These are phyloP conservation scores for Otocyon megalotis DNA, from an alignment of 2,113 vertebrate genomes.

Conservation along the genomic window DNA sequence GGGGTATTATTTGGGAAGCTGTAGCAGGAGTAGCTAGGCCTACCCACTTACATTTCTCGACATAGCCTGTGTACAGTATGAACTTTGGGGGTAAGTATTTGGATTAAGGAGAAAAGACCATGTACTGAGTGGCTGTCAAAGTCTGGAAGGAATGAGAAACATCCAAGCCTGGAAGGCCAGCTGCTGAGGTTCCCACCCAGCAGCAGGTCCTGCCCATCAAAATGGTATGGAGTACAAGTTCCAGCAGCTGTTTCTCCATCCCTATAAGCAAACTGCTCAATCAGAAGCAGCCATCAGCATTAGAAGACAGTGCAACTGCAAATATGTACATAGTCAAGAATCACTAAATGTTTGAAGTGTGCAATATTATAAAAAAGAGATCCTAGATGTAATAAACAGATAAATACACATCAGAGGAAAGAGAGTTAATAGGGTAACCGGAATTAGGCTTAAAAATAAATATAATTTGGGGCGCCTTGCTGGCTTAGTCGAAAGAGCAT, in stretches of 20 bases:
- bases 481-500: not conserved
- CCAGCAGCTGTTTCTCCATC: not conserved
- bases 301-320: not conserved
- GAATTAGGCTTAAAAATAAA: conserved; percentile 26
- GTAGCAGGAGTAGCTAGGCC: not conserved
- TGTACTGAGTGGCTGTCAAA: not conserved
- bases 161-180: conserved; percentile 27
- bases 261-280: not conserved
- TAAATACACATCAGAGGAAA: not conserved
- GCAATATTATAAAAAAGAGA: not conserved
- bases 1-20: too few species aligned
- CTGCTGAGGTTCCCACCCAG: not conserved
- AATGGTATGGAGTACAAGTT: not conserved
- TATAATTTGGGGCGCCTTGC: not conserved
- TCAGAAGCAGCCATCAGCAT: conserved; percentile 11
- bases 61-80: accelerated
- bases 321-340: not conserved
- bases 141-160: conserved; percentile 50
- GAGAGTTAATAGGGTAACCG: not conserved
- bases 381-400: not conserved
- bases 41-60: not conserved
- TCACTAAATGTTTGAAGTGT: not conserved
- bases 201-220: conserved; percentile 52
- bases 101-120: not conserved
- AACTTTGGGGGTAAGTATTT: not conserved